phyloP scores from a whole-genome alignment of 2,797 vertebrate species.

The Cyprinella venusta region DNA sequence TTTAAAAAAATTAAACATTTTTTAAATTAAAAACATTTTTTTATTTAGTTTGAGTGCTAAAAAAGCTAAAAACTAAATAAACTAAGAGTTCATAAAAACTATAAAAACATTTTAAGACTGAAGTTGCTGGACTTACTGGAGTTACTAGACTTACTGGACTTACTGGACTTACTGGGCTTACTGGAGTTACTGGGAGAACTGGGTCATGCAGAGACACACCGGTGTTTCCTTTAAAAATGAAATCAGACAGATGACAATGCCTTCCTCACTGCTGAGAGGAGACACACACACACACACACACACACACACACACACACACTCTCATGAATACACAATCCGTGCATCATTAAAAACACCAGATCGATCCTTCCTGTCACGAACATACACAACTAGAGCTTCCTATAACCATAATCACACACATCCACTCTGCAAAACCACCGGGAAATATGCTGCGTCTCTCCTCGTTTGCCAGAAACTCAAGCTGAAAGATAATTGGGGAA shows the following conservation, averaged over 20 bases:
- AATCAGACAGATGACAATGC: constrained; percentile 4
- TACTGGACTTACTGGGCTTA: no score
- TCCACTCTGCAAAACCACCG: neutral
- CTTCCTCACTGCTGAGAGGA: neutral
- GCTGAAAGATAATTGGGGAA: neutral
- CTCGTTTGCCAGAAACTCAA: neutral
- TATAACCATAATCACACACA: neutral
- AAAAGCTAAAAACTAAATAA: no score
- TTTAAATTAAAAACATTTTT: no score
- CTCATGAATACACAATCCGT: neutral
- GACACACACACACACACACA: neutral
- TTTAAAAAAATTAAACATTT: no score
- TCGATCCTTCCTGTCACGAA: neutral
- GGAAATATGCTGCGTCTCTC: neutral
- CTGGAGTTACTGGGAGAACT: constrained; percentile 17
- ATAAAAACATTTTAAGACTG: no score
- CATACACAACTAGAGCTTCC: neutral
- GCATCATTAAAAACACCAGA: neutral
- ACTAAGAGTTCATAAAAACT: no score
- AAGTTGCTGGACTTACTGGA: neutral
- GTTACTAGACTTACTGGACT: neutral
- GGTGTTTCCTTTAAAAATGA: neutral
- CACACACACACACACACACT: neutral
- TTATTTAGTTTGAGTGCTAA: no score
- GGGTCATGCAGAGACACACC: neutral